phyloP scores from a whole-genome alignment of 1,140 invertebrate species.

The Drosophila burlai region DNA sequence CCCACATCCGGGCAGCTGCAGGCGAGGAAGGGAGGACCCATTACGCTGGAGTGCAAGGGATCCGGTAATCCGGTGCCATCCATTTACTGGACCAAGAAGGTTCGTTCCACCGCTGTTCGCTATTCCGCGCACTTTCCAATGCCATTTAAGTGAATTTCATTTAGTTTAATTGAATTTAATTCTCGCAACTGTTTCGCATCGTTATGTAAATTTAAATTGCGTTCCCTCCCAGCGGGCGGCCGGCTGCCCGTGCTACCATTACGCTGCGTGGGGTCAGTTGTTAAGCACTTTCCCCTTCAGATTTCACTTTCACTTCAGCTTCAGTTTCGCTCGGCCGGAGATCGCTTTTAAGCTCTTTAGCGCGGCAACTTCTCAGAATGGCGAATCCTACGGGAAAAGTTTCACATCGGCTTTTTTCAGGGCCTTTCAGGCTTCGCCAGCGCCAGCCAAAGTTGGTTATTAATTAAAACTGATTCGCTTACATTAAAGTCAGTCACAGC shows the following conservation, averaged over 20 bases:
- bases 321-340: conserved; percentile 7
- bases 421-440: neutral
- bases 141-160: conserved; percentile 59
- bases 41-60: conserved; percentile 89
- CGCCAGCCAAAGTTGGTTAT: conserved; percentile 28
- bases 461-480: conserved; percentile 50
- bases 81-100: conserved; percentile 89
- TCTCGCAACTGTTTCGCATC: conserved; percentile 49
- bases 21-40: conserved; percentile 88
- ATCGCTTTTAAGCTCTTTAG: conserved; percentile 38
- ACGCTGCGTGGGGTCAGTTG: conserved; percentile 17
- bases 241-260: neutral
- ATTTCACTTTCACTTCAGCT: conserved; percentile 40
- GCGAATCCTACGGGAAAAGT: conserved; percentile 17
- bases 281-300: conserved; percentile 40
- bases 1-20: conserved; percentile 88
- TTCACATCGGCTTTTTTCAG: neutral
- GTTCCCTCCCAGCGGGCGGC: conserved; percentile 4
- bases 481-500: conserved; percentile 35
- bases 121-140: conserved; percentile 17
- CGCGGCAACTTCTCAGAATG: conserved; percentile 16
- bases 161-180: conserved; percentile 69
- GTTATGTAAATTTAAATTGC: conserved; percentile 65
- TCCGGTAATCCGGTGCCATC: conserved; percentile 90
- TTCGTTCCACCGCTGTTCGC: conserved; percentile 68